Evolutionary conservation across 2,888 invertebrate species (phyloP).

Genomic region (Agrotis segetum): DNA sequence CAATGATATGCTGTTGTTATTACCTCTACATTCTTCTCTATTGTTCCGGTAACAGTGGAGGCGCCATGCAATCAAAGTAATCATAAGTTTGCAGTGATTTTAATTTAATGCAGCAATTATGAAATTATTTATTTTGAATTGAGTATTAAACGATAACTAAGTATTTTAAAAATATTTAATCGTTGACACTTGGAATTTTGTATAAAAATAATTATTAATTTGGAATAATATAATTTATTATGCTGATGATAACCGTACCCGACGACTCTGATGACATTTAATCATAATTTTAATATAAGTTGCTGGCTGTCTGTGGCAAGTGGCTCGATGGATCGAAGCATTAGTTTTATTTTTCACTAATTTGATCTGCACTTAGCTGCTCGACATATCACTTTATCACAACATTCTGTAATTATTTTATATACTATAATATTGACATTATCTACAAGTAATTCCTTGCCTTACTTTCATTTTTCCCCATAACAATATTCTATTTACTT

Average conservation of each 20-base stretch:
- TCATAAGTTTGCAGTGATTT: conserved; percentile 39
- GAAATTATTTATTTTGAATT: conserved; percentile 33
- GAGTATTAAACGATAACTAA: conserved; percentile 26
- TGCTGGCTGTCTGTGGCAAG: conserved; percentile 19
- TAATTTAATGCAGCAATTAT: conserved; percentile 22
- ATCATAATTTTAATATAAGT: conserved; percentile 30
- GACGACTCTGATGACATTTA: conserved; percentile 44
- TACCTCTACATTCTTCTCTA: conserved; percentile 28
- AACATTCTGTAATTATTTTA: conserved; percentile 9
- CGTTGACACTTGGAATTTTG: conserved; percentile 4
- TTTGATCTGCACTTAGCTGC: conserved; percentile 27
- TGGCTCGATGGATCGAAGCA: conserved; percentile 16
- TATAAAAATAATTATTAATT: not conserved
- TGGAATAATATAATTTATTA: conserved; percentile 18
- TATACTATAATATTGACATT: conserved; percentile 5
- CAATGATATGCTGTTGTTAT: conserved; percentile 23
- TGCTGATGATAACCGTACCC: conserved; percentile 40
- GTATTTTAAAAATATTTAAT: conserved; percentile 12
- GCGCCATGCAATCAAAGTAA: conserved; percentile 40
- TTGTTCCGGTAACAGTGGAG: conserved; percentile 20
- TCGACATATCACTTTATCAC: conserved; percentile 14
- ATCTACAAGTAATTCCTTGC: not conserved
- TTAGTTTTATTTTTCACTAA: conserved; percentile 15
- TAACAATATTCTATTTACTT: conserved; percentile 6
- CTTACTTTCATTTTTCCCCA: not conserved